These are phyloP conservation scores for Astyanax mexicanus DNA, from an alignment of 2,797 vertebrate genomes.

Conservation along the genomic window DNA sequence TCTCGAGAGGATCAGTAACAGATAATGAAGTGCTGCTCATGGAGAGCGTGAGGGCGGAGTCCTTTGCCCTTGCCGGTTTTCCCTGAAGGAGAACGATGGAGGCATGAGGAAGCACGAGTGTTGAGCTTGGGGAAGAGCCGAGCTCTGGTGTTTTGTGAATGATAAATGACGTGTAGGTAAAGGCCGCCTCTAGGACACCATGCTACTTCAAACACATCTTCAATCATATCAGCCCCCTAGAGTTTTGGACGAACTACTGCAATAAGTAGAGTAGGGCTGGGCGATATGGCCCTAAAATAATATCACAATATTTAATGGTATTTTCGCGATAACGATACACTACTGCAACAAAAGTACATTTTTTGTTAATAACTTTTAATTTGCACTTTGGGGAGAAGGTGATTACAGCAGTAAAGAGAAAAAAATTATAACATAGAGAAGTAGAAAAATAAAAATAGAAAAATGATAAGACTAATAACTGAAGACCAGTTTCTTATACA, in stretches of 20 bases:
- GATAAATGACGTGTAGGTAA: conserved; percentile 41
- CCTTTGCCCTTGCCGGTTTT: not conserved
- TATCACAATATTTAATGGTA: too few relatives aligned
- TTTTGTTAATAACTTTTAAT: too few relatives aligned
- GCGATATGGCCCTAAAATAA: too few relatives aligned
- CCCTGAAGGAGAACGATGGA: not conserved
- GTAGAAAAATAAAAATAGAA: too few relatives aligned
- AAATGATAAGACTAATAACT: too few relatives aligned
- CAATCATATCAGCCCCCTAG: conserved; percentile 12
- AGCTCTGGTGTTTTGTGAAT: not conserved
- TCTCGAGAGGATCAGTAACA: conserved; percentile 6
- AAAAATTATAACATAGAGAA: too few relatives aligned
- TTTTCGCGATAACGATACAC: too few relatives aligned
- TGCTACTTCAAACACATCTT: conserved; percentile 7
- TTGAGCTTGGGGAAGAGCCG: conserved; percentile 22
- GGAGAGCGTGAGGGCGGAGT: conserved; percentile 1
- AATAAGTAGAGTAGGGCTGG: not conserved
- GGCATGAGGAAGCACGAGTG: not conserved
- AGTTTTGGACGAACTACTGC: not conserved
- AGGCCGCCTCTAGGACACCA: not conserved
- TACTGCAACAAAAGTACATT: too few relatives aligned
- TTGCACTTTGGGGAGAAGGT: too few relatives aligned
- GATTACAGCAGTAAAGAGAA: too few relatives aligned
- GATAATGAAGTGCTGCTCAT: conserved; percentile 27
- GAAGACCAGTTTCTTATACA: too few relatives aligned